Evolutionary conservation across 2,888 invertebrate species (phyloP).

Genomic region (Drosophila diplacantha): DNA sequence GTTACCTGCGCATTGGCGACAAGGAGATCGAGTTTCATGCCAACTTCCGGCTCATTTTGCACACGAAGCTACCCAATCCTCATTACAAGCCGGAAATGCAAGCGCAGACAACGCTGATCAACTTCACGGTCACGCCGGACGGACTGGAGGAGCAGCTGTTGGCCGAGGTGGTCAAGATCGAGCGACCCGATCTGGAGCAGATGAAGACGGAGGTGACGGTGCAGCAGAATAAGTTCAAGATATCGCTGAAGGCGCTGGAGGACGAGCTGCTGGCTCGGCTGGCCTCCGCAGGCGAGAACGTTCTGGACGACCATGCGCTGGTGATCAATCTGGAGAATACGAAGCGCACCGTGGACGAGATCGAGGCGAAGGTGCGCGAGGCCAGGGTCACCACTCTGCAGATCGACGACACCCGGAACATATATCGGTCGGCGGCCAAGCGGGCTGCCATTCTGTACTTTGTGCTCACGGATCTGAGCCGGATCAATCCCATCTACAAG

Average conservation of each 20-base stretch:
- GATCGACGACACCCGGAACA: slow-evolving; percentile 94
- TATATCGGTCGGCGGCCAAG: slow-evolving; percentile 90
- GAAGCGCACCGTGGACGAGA: slow-evolving; percentile 94
- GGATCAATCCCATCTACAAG: slow-evolving; percentile 96
- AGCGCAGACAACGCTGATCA: slow-evolving; percentile 96
- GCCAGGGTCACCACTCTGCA: slow-evolving; percentile 91
- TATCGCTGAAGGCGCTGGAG: slow-evolving; percentile 91
- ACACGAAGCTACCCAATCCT: slow-evolving; percentile 96
- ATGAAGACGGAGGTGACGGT: slow-evolving; percentile 91
- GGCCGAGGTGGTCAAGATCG: slow-evolving; percentile 95
- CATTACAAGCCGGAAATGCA: slow-evolving; percentile 99
- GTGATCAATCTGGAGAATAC: slow-evolving; percentile 96
- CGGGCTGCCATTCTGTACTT: slow-evolving; percentile 95
- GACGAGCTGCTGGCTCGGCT: slow-evolving; percentile 92
- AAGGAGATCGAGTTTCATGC: slow-evolving; percentile 93
- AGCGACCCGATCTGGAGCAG: slow-evolving; percentile 93
- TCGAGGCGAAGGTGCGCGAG: slow-evolving; percentile 91
- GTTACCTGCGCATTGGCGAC: slow-evolving; percentile 89
- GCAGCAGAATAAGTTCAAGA: slow-evolving; percentile 97
- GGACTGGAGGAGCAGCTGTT: slow-evolving; percentile 96
- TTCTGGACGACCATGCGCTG: slow-evolving; percentile 92
- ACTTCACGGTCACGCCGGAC: slow-evolving; percentile 96
- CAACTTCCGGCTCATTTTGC: slow-evolving; percentile 89
- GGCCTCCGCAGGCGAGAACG: slow-evolving; percentile 94
- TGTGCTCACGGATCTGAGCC: slow-evolving; percentile 92